Base-by-base conservation (phyloP, 35 echinoderm and acorn worm species). In the Lytechinus pictus region DNA sequence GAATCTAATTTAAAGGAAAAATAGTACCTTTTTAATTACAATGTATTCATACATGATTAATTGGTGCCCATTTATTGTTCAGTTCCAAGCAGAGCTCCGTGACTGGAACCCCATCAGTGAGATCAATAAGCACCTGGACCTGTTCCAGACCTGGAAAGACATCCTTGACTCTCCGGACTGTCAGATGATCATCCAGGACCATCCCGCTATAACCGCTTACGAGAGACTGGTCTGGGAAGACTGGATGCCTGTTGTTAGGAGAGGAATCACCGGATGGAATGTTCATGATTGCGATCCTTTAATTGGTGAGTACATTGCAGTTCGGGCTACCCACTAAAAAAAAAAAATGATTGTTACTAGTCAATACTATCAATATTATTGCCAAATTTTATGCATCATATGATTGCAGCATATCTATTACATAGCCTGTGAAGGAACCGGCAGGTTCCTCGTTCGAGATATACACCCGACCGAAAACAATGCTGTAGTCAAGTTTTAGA, bases 171-270 rank as follows among this genome's bases (percentile, higher is more conserved):
- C 90, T 13, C 87, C 89, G 9, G 97, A 99, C 90, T 98, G 97
- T 66, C 95, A 92, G 16, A 95, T 99, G 6, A 52, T 44, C 1
- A 87, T 96, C 4, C 87, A 95, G 56, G 94, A 96, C 54, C 94
- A 95, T 66, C 95, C 96, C 11, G 95, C 96, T 9, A 97, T 99
- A 27, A 99, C 97, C 8, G 92, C 97, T 54, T 99, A 99, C 57
- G 97, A 99, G 94, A 97, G 98, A 87, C 29, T 99, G 94, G 44
- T 97, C 1, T 99, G 98, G 98, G 98, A 99, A 89, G 86, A 97
- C 3, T 99, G 97, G 98, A 99, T 99, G 98, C 98, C 98, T 0
- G 61, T 87, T 10, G 54, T 99, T 14, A 92, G 98, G 52, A 94
- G 97, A 88, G 94, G 97, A 33, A 61, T 99, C 28, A 95, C 86